These are phyloP conservation scores for Temnothorax unifasciatus DNA, from an alignment of 2,888 invertebrate genomes.

Conservation along the genomic window DNA sequence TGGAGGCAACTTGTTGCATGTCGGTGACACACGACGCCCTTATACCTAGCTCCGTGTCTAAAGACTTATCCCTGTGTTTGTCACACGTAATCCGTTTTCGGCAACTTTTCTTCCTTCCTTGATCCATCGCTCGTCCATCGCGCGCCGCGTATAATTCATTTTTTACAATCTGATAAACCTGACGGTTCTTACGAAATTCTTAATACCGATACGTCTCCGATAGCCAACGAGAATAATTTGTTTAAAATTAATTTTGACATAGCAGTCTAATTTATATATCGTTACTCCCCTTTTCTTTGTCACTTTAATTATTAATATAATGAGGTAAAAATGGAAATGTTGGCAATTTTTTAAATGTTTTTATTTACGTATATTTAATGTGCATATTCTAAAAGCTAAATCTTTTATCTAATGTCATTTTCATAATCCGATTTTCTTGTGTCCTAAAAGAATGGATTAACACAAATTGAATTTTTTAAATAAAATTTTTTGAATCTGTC, in stretches of 20 bases:
- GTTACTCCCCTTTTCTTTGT: not conserved
- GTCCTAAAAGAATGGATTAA: not conserved
- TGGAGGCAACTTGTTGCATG: constrained; percentile 84
- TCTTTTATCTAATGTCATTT: not conserved
- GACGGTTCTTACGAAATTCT: not conserved
- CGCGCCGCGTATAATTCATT: not conserved
- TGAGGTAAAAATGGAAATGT: not conserved
- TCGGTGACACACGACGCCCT: constrained; percentile 82
- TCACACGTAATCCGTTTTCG: constrained; percentile 75
- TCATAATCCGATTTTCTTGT: not conserved
- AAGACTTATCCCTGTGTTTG: constrained; percentile 68
- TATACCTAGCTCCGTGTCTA: constrained; percentile 74
- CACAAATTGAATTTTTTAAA: not conserved
- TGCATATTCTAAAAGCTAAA: not conserved
- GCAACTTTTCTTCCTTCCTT: constrained; percentile 68
- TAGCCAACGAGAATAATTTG: not conserved
- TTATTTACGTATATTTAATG: not conserved
- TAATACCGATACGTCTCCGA: not conserved
- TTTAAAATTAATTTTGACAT: not conserved
- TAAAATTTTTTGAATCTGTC: not conserved
- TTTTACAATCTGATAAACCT: not conserved
- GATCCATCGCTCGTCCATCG: constrained; percentile 66
- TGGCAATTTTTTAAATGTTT: not conserved
- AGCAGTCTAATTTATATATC: not conserved
- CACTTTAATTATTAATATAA: not conserved